These are phyloP conservation scores for Hemicordylus capensis DNA, from an alignment of 2,113 vertebrate genomes.

Conservation along the genomic window DNA sequence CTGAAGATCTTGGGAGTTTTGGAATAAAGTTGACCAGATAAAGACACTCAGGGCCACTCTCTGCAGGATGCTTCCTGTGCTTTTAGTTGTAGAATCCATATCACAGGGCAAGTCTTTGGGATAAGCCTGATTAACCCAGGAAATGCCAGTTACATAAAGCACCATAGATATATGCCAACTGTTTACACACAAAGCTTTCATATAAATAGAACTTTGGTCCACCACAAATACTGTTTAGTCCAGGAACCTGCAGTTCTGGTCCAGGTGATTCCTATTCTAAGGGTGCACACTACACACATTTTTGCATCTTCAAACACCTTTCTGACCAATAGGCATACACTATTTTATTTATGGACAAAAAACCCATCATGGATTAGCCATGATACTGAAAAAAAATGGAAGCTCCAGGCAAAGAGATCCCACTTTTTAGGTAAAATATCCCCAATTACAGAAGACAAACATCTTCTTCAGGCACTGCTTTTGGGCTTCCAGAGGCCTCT, in stretches of 20 bases:
- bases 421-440: background rate
- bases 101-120: background rate
- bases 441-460: background rate
- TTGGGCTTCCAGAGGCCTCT: background rate
- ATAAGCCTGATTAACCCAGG: background rate
- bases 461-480: background rate
- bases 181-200: background rate
- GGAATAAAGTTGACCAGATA: background rate
- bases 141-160: background rate
- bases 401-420: background rate
- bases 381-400: background rate
- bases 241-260: background rate
- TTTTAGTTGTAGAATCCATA: background rate
- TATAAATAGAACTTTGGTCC: background rate
- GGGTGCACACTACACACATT: background rate
- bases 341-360: background rate
- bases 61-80: background rate
- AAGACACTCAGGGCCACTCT: background rate
- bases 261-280: background rate
- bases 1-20: background rate
- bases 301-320: background rate
- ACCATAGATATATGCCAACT: background rate
- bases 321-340: background rate
- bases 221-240: accelerated
- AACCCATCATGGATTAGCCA: background rate